Evolutionary conservation across 2,888 invertebrate genomes (phyloP).

Genomic region (Andrena flavipes): DNA sequence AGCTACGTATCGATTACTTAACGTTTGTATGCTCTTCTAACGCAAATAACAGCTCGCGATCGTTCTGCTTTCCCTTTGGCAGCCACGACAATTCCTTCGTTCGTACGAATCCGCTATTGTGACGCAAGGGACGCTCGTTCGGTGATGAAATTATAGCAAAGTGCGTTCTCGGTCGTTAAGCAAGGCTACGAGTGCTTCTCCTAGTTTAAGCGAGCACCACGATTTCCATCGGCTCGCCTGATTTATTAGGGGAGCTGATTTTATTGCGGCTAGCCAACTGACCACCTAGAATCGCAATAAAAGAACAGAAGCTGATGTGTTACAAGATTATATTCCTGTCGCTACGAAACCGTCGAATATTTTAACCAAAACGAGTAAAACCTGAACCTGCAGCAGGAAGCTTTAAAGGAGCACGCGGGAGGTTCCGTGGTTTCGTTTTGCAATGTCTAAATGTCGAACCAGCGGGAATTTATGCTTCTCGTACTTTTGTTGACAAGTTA

Average conservation of each 20-base stretch:
- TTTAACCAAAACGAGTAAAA: background rate
- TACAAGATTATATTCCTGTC: background rate
- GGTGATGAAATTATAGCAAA: slow-evolving; percentile 53
- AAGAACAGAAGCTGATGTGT: background rate
- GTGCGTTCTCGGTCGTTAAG: slow-evolving; percentile 48
- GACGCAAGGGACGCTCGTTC: slow-evolving; percentile 49
- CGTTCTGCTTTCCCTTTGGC: slow-evolving; percentile 47
- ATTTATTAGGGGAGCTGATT: background rate
- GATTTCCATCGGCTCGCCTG: background rate
- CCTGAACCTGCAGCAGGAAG: background rate
- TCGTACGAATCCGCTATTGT: slow-evolving; percentile 21
- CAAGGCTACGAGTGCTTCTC: background rate
- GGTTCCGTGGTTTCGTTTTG: background rate
- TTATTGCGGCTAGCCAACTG: background rate
- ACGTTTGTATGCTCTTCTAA: background rate
- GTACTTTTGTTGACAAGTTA: background rate
- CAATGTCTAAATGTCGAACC: background rate
- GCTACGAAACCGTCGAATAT: background rate
- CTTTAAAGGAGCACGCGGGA: background rate
- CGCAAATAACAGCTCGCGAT: slow-evolving; percentile 18
- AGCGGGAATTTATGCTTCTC: background rate
- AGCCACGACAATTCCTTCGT: slow-evolving; percentile 36
- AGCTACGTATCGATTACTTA: slow-evolving; percentile 9
- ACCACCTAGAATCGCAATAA: background rate
- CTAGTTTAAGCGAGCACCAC: background rate